A percentile compares a stretch with the other conserved stretches of the same genome.
Conservation (phyloP, 2,113 vertebrate genomes). For the Nibea coibor region DNA sequence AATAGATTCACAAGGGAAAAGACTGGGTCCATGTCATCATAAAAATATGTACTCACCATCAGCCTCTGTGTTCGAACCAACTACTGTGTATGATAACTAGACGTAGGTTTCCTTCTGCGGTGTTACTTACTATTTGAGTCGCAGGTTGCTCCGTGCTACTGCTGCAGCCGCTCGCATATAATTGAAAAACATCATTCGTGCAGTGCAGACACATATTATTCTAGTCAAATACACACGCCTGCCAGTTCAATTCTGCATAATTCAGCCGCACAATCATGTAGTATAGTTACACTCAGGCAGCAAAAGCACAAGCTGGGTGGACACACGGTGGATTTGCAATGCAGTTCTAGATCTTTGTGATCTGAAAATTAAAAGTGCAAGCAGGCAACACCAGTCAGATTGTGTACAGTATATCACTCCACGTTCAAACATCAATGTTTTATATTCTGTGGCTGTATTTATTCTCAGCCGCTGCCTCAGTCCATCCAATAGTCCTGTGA, state of each 20-base stretch:
- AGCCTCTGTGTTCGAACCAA: neutral
- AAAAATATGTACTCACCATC: neutral
- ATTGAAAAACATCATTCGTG: neutral
- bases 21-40: neutral
- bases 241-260: neutral
- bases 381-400: neutral
- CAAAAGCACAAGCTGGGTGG: neutral
- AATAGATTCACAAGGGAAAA: neutral
- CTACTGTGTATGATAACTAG: neutral
- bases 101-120: neutral
- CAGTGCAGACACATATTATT: neutral
- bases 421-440: neutral
- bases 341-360: too few species aligned
- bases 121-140: neutral
- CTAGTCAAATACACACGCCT: neutral
- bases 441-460: neutral
- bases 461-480: neutral
- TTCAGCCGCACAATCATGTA: neutral
- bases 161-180: neutral
- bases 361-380: neutral
- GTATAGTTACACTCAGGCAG: neutral
- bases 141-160: neutral
- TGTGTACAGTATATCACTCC: too few species aligned
- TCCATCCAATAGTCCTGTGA: neutral
- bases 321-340: too few species aligned